Base-by-base conservation (phyloP, 1,140 invertebrate genomes). In the Drosophila lowei region DNA sequence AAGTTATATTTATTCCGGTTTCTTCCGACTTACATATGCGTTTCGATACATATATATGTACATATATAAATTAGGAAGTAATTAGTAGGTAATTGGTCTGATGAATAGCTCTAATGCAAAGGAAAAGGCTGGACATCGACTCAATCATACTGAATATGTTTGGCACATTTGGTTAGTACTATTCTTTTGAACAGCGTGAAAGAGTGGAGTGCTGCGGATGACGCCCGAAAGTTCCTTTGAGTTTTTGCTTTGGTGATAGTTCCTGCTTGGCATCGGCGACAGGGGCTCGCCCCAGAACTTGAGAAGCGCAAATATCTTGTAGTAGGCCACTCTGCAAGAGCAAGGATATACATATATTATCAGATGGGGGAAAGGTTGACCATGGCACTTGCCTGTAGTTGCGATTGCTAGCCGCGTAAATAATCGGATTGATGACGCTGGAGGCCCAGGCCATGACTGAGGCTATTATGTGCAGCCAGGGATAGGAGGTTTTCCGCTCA, bases 361-460 rank as follows among this genome's bases (percentile, higher is more conserved):
- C 41, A 54, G 41, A 8, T n/a, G 3, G 9, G 13, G 41, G 7
- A 23, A 4, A 6, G 9, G 6, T 23, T 48, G 11, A 6, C 1
- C 28, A 8, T 15, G 11, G 3, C 11, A n/a, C 13, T 48, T 47
- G 91, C 90, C 90, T 86, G 79, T 97, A 97, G 68, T 97, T 95
- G 73, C 96, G 94, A 90, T 97, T 97, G 56, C 96, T 96, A 4
- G 95, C 95, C 0, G 96, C 96, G 92, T 97, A 97, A 72, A 97
- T 97, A 60, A 97, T 93, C 0, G 96, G 96, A 91, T 97, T 97
- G 71, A 97, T 94, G 34, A 97, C 96, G 48, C 96, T 95, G 0
- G 96, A 97, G 1, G 95, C 95, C 96, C 96, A 97, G 1, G 96
- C 96, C 52, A 97, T 91, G 25, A 97, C 94, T 0, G 96, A 97